These are phyloP conservation scores for Calameuta filiformis DNA, from an alignment of 2,888 invertebrate species.

Conservation along the genomic window DNA sequence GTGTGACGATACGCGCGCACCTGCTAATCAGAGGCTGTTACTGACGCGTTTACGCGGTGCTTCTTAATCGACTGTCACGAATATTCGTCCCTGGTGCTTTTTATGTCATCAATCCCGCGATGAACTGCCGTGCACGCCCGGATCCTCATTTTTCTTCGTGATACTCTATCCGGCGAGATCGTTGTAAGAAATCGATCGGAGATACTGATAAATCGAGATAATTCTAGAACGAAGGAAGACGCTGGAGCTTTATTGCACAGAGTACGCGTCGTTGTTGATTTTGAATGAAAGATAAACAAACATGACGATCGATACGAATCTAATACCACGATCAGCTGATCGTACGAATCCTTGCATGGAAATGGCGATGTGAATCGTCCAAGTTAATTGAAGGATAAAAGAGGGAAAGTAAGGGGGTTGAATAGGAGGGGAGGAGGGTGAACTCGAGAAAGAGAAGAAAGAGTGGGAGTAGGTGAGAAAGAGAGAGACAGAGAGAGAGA, in stretches of 20 bases:
- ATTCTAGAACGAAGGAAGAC: not conserved
- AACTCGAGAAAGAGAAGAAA: not conserved
- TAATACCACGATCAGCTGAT: not conserved
- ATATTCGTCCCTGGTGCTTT: not conserved
- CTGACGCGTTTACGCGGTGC: not conserved
- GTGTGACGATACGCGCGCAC: not conserved
- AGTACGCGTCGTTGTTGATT: not conserved
- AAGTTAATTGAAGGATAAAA: not conserved
- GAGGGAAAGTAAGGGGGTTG: conserved; percentile 1
- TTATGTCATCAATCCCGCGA: not conserved
- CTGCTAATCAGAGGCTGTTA: not conserved
- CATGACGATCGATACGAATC: not conserved
- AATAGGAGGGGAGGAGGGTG: conserved; percentile 2
- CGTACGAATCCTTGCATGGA: not conserved
- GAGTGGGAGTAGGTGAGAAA: not conserved
- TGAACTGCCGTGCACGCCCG: not conserved
- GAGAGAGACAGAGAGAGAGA: conserved; percentile 4
- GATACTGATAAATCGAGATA: not conserved
- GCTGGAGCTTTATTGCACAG: not conserved
- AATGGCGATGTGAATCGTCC: not conserved
- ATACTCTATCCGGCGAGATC: not conserved
- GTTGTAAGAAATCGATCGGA: not conserved
- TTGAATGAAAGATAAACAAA: not conserved
- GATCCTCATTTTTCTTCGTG: not conserved
- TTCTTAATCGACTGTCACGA: not conserved